Conservation (phyloP, 2,113 vertebrate genomes). For the Oryzias curvinotus region DNA sequence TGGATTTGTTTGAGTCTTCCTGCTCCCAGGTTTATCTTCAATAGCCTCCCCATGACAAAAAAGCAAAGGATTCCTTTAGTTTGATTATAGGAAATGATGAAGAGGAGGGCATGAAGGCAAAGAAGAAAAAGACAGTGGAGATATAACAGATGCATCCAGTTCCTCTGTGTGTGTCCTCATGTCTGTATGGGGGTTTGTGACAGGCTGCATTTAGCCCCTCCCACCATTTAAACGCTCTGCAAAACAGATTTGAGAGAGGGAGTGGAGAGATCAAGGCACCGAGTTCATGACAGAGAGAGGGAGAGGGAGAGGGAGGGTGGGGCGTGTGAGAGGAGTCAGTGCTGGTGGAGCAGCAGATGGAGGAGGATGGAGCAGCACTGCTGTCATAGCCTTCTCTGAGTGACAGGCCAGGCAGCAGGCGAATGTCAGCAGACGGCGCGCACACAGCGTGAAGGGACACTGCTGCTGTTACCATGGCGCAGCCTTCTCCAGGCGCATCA, state of each 20-base stretch:
- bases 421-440: slow-evolving; percentile 16
- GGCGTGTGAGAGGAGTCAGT: neutral
- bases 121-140: neutral
- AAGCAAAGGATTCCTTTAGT: too few relatives aligned
- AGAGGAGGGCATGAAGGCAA: neutral
- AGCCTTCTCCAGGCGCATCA: slow-evolving; percentile 67
- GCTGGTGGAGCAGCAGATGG: slow-evolving; percentile 12
- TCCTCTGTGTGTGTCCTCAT: slow-evolving; percentile 27
- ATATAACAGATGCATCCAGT: slow-evolving; percentile 39
- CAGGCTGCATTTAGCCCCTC: slow-evolving; percentile 41
- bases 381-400: slow-evolving; percentile 37
- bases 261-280: slow-evolving; percentile 32
- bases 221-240: slow-evolving; percentile 50
- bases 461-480: slow-evolving; percentile 73
- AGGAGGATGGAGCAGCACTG: slow-evolving; percentile 30
- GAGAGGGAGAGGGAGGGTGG: slow-evolving; percentile 2
- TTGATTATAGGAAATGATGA: too few relatives aligned
- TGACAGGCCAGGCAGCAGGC: slow-evolving; percentile 34
- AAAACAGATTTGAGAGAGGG: slow-evolving; percentile 45
- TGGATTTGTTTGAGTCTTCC: too few relatives aligned
- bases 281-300: neutral
- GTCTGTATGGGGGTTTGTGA: slow-evolving; percentile 37
- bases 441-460: slow-evolving; percentile 35
- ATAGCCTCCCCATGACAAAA: too few relatives aligned
- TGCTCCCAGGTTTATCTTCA: too few relatives aligned